phyloP scores from a whole-genome alignment of 2,113 vertebrate species.

The Strix aluco region DNA sequence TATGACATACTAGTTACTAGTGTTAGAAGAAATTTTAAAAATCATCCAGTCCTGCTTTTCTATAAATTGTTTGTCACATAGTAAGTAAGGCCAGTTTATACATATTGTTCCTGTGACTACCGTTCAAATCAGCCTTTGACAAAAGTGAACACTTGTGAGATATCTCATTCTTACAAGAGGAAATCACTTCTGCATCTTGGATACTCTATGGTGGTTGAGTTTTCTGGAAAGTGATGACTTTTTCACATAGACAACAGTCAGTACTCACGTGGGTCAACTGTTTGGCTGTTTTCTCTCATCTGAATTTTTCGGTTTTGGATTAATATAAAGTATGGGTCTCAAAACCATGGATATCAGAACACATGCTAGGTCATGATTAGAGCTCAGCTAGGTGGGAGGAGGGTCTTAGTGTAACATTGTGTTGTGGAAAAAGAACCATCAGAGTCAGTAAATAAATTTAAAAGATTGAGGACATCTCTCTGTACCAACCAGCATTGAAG shows the following conservation, averaged over 20 bases:
- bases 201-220: neutral
- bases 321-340: neutral
- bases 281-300: neutral
- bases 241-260: neutral
- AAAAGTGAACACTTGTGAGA: neutral
- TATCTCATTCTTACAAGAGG: neutral
- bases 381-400: neutral
- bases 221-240: neutral
- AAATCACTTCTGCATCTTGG: neutral
- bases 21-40: neutral
- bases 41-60: neutral
- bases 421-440: neutral
- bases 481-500: neutral
- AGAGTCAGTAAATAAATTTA: neutral
- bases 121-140: neutral
- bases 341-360: neutral
- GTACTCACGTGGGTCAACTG: neutral
- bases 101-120: neutral
- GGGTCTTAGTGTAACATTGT: neutral
- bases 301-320: conserved; percentile 3
- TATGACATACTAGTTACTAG: neutral
- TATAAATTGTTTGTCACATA: neutral
- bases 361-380: neutral
- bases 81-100: neutral
- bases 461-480: neutral